phyloP scores from a whole-genome alignment of 1,140 invertebrate genomes.

The Dreissena polymorpha region DNA sequence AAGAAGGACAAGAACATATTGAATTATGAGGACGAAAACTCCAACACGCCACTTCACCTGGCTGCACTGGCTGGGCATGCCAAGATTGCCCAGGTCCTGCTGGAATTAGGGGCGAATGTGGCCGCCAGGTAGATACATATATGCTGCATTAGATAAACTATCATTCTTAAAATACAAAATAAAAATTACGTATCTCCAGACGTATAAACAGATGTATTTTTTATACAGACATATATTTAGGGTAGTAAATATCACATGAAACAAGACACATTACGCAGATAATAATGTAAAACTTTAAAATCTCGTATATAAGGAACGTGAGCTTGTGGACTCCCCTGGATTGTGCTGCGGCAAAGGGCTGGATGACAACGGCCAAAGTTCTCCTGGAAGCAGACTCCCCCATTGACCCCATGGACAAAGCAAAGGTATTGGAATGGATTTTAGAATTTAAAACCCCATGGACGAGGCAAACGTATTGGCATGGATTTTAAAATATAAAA shows the following conservation, averaged over 20 bases:
- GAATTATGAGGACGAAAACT: slow-evolving; percentile 85
- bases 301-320: slow-evolving; percentile 75
- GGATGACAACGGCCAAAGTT: slow-evolving; percentile 76
- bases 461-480: not conserved
- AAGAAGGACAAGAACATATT: slow-evolving; percentile 76
- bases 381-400: slow-evolving; percentile 79
- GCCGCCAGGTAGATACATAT: slow-evolving; percentile 76
- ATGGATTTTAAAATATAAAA: too few species aligned
- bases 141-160: not conserved
- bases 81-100: slow-evolving; percentile 74
- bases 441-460: not conserved
- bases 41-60: slow-evolving; percentile 82
- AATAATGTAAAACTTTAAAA: too few species aligned
- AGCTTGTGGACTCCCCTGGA: slow-evolving; percentile 81
- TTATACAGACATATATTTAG: too few species aligned
- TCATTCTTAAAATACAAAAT: not conserved
- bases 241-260: too few species aligned
- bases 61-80: slow-evolving; percentile 79
- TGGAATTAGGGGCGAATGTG: slow-evolving; percentile 80
- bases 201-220: slow-evolving; percentile 3
- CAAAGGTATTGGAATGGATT: slow-evolving; percentile 73
- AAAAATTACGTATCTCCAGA: not conserved
- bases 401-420: slow-evolving; percentile 80
- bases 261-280: too few species aligned
- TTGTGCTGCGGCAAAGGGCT: slow-evolving; percentile 81